Base-by-base conservation (phyloP, 1,140 invertebrate species). In the Palaemon carinicauda region DNA sequence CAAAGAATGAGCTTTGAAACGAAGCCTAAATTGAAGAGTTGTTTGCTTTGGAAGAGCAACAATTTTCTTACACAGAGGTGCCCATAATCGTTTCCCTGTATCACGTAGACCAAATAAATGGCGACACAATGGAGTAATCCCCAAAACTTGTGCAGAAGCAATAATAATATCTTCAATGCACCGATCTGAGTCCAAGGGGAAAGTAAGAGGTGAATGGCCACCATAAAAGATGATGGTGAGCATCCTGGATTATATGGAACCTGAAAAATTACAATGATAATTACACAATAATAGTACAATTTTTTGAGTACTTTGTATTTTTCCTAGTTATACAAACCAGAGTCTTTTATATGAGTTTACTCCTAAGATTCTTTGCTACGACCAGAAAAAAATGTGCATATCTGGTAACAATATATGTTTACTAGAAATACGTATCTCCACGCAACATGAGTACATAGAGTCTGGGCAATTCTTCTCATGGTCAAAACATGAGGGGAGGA, bases 81-180 rank as follows among this genome's bases (percentile, higher is more conserved):
- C 19, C 84, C 84, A 86, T 4, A 86, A 31, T 27, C 54, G 3
- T 21, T 15, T 54, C 21, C 33, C 24, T 9, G 77, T 10, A 29
- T 74, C 24, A 19, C 77, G 41, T 0, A 86, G 77, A 29, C 84
- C 84, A 51, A 86, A 86, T 4, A 86, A 31, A 31, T 86, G 84
- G 27, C 84, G 84, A 21, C 77, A 79, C 3, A 86, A 65, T 14
- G 84, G 84, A 33, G 21, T 54, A 21, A 86, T 86, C 41, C 41
- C 60, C 19, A 80, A 29, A 3, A 86, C 29, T 15, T 52, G 77
- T 15, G 84, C 77, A 15, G 84, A 77, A 12, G 65, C 51, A 21
- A 80, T 33, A 4, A 80, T 50, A 41, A 86, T 17, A 31, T 80
- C 84, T n/a, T 86, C 84, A 27, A 74, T 3, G 2, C 50, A 54